Conservation (phyloP, 2,888 invertebrate species). For the Idaea biselata region DNA sequence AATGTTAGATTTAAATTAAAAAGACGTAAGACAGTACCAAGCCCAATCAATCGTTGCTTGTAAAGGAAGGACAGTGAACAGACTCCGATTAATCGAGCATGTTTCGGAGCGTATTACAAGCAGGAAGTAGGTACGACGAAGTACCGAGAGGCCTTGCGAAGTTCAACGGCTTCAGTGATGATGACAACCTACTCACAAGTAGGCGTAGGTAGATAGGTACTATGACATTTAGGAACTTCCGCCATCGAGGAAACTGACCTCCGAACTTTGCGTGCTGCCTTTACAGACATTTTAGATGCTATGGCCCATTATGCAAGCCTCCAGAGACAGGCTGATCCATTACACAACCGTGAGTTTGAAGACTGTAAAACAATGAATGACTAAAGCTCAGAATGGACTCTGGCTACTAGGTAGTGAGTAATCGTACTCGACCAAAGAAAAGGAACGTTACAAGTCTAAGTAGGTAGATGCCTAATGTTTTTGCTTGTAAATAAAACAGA, state of each 20-base stretch:
- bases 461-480: no score
- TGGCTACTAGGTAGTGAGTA: constrained; percentile 9
- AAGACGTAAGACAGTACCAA: not conserved
- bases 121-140: constrained; percentile 48
- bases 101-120: constrained; percentile 43
- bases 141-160: constrained; percentile 51
- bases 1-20: not conserved
- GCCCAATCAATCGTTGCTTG: not conserved
- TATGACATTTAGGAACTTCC: constrained; percentile 51
- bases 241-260: constrained; percentile 64
- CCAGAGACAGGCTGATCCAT: constrained; percentile 24
- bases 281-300: constrained; percentile 36
- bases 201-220: constrained; percentile 4
- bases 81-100: constrained; percentile 35
- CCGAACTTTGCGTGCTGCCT: constrained; percentile 48
- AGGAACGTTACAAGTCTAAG: no score
- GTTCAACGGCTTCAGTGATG: constrained; percentile 55
- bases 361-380: constrained; percentile 16
- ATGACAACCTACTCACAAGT: constrained; percentile 9
- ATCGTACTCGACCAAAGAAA: no score
- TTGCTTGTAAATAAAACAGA: no score
- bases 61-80: constrained; percentile 5
- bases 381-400: constrained; percentile 12
- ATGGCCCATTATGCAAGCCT: constrained; percentile 39
- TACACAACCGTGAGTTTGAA: constrained; percentile 30